Conservation (phyloP, 2,888 invertebrate genomes). For the Phymatocera aterrima region DNA sequence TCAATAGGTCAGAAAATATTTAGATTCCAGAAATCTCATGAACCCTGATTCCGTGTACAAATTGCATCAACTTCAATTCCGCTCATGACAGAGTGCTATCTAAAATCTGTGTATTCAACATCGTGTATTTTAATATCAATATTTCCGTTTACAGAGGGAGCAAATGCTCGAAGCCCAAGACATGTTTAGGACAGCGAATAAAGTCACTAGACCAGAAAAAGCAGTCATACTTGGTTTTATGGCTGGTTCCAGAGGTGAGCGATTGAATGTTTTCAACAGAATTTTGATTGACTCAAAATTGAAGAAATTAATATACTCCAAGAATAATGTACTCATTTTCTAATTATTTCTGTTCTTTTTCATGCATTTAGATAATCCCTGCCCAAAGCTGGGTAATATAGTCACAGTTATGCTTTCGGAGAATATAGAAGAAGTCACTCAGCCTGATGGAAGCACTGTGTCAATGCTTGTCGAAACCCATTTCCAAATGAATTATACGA, state of each 20-base stretch:
- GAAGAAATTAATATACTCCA: background rate
- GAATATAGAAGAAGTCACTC: slow-evolving; percentile 90
- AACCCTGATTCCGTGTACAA: too few species aligned
- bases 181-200: slow-evolving; percentile 97
- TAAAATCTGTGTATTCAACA: background rate
- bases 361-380: slow-evolving; percentile 88
- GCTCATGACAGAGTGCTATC: background rate
- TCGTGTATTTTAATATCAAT: slow-evolving; percentile 42
- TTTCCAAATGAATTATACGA: slow-evolving; percentile 99
- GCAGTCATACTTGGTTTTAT: slow-evolving; percentile 98
- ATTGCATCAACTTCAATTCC: too few species aligned
- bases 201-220: slow-evolving; percentile 97
- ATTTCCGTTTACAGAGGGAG: slow-evolving; percentile 83
- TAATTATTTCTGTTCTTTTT: slow-evolving; percentile 51
- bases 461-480: slow-evolving; percentile 93
- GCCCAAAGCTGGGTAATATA: slow-evolving; percentile 97
- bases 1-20: too few species aligned
- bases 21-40: too few species aligned
- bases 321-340: background rate
- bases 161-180: slow-evolving; percentile 98
- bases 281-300: background rate
- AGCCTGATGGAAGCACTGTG: slow-evolving; percentile 88
- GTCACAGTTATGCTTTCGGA: slow-evolving; percentile 97
- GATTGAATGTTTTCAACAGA: slow-evolving; percentile 83
- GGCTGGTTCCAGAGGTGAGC: slow-evolving; percentile 94